A percentile compares a stretch with the other conserved stretches of the same genome.
Evolutionary conservation across 2,888 invertebrate genomes (phyloP).

Genomic region (Ptychoptera contaminata): DNA sequence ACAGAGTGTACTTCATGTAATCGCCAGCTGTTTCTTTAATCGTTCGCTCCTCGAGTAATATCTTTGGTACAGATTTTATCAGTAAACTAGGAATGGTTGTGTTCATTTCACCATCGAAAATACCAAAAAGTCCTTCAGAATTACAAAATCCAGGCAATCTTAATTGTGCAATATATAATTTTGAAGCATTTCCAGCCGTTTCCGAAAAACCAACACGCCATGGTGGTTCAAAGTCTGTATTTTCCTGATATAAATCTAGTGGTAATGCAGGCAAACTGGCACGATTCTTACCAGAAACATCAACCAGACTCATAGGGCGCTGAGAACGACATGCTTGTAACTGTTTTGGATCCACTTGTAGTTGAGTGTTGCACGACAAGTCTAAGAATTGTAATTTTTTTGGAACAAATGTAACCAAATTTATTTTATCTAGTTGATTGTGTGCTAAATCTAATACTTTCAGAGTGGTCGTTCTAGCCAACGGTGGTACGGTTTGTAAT

Average conservation of each 20-base stretch:
- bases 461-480: slow-evolving; percentile 56
- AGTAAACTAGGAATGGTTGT: slow-evolving; percentile 51
- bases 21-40: slow-evolving; percentile 66
- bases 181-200: slow-evolving; percentile 57
- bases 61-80: slow-evolving; percentile 60
- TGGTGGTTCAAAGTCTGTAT: slow-evolving; percentile 45
- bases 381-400: slow-evolving; percentile 72
- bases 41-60: slow-evolving; percentile 63
- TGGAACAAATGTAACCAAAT: slow-evolving; percentile 58
- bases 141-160: slow-evolving; percentile 64
- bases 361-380: slow-evolving; percentile 64
- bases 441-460: slow-evolving; percentile 73
- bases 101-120: slow-evolving; percentile 66
- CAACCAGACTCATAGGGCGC: slow-evolving; percentile 65
- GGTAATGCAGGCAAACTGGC: slow-evolving; percentile 44
- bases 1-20: slow-evolving; percentile 70
- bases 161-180: slow-evolving; percentile 62
- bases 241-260: slow-evolving; percentile 32
- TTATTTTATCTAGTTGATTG: slow-evolving; percentile 67
- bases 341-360: slow-evolving; percentile 71
- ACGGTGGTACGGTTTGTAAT: slow-evolving; percentile 55
- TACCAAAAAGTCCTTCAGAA: slow-evolving; percentile 64
- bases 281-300: slow-evolving; percentile 67
- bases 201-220: slow-evolving; percentile 79
- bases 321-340: slow-evolving; percentile 65